Evolutionary conservation across 2,888 invertebrate genomes (phyloP), one percentile per base, ranked within the genome.

Genomic region (Drosophila nr. perissopoda): DNA sequence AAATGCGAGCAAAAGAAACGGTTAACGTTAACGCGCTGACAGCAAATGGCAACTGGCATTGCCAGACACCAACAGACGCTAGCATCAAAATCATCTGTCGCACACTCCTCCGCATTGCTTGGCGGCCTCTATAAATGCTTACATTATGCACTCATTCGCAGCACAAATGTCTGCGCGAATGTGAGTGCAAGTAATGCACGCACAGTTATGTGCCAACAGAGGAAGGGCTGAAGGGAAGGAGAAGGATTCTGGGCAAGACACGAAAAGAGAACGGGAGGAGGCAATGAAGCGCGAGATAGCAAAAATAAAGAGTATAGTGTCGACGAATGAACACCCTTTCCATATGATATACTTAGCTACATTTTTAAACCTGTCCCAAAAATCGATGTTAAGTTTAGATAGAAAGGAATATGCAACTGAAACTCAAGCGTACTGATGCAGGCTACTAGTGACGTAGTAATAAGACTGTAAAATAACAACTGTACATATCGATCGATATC

Each of bases 111-210:
- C 68, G 79, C 76, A 82, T 79, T 82, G 70, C 85, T 74, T 74
- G 76, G 58, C 73, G 83, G 74, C 84, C 82, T 79, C 79, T 56
- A 79, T 70, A 79, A 84, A 81, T 87, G 82, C 84, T 88, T 87
- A 85, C 79, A 76, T 69, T 80, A 73, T 70, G 88, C 81, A 81
- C 81, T 74, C 79, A 69, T 72, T 66, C 73, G 84, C 82, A 73
- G 59, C 42, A 29, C 61, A 33, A 60, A 42, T 70, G 49, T 29
- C 82, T 71, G 59, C 42, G 27, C 64, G 29, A 60, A 42, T 70
- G 52, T 29, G 56, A 60, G 61, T 62, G 66, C 46, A 53, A 40
- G 51, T 57, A 65, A 54, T 25, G 27, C 66, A 56, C 38, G 53
- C 38, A 62, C 67, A 67, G 58, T 40, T 33, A 61, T 73, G 67